Evolutionary conservation across 2,113 vertebrate genomes (phyloP).

Genomic region (Mobula hypostoma): DNA sequence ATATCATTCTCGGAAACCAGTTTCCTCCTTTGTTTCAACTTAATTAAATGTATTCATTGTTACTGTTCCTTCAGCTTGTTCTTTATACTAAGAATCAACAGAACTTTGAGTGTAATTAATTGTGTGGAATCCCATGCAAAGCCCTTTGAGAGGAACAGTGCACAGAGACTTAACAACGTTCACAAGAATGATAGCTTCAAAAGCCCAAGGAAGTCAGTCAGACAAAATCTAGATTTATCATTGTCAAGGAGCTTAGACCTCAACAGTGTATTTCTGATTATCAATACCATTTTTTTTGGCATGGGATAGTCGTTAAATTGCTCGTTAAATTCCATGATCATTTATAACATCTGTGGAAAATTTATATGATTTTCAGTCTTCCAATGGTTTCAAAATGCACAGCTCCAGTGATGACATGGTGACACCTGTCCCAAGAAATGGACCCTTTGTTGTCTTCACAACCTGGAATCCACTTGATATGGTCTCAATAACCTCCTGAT

Average conservation of each 20-base stretch:
- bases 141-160: neutral
- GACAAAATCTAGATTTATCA: neutral
- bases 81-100: neutral
- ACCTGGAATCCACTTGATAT: too few species aligned
- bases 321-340: neutral
- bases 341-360: neutral
- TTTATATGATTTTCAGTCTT: neutral
- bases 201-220: neutral
- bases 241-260: neutral
- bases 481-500: too few species aligned
- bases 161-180: neutral
- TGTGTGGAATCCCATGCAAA: neutral
- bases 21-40: neutral
- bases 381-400: neutral
- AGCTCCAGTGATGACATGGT: too few species aligned
- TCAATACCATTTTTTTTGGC: neutral
- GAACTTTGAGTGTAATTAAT: neutral
- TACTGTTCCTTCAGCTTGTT: neutral
- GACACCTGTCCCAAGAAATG: too few species aligned
- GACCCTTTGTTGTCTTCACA: too few species aligned
- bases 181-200: neutral
- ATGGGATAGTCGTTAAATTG: neutral
- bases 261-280: neutral
- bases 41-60: neutral
- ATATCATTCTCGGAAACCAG: too few species aligned